Evolutionary conservation across 2,888 invertebrate species (phyloP).

Genomic region (Dynastes grantii): DNA sequence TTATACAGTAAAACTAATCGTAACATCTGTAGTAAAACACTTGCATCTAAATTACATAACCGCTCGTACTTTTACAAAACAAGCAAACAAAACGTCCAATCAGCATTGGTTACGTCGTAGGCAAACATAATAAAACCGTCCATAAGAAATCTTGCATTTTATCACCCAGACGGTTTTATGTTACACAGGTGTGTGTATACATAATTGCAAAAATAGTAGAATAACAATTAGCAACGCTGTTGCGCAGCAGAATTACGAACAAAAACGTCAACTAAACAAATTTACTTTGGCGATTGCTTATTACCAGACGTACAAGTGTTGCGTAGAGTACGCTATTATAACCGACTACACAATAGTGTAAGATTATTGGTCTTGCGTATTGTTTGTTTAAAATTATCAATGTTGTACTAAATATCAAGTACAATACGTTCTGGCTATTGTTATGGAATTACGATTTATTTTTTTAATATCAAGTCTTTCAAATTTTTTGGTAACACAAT

Average conservation of each 20-base stretch:
- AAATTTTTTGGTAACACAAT: too few species aligned
- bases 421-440: too few species aligned
- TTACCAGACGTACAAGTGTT: not conserved
- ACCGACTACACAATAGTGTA: not conserved
- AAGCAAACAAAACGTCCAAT: constrained; percentile 31
- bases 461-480: too few species aligned
- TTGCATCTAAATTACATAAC: constrained; percentile 29
- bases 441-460: not conserved
- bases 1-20: not conserved
- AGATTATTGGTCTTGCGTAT: not conserved
- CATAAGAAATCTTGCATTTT: constrained; percentile 37
- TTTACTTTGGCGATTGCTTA: constrained; percentile 34
- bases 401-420: too few species aligned
- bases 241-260: constrained; percentile 28
- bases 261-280: constrained; percentile 41
- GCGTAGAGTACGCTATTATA: not conserved
- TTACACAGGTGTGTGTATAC: constrained; percentile 42
- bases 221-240: constrained; percentile 41
- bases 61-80: constrained; percentile 35
- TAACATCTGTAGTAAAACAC: not conserved
- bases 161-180: constrained; percentile 37
- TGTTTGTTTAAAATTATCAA: too few species aligned
- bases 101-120: constrained; percentile 34
- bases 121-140: constrained; percentile 31
- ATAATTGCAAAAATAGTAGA: constrained; percentile 42